Percentiles rank a stretch among this genome's conserved stretches.
Conservation (phyloP, 2,888 invertebrate species). For the Anthrax anthrax region DNA sequence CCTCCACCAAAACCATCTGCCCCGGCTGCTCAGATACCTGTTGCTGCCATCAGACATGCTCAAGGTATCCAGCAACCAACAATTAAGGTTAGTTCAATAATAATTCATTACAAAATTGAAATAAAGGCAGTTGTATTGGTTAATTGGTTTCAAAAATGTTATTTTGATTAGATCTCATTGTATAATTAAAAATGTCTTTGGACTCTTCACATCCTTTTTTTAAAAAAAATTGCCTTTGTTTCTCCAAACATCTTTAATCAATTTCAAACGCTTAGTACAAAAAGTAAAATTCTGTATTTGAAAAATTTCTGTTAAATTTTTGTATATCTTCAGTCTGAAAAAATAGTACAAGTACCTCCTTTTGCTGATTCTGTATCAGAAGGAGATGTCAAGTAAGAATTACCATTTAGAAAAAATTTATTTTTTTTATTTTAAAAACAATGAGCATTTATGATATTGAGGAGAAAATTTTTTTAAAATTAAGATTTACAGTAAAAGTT, state of each 20-base stretch:
- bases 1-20: slow-evolving; percentile 42
- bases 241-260: too few species aligned
- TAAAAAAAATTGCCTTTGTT: too few species aligned
- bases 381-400: slow-evolving; percentile 73
- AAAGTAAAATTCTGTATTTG: too few species aligned
- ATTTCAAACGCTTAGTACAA: too few species aligned
- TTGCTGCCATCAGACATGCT: slow-evolving; percentile 71
- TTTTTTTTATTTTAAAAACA: background rate
- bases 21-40: slow-evolving; percentile 62
- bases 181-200: too few species aligned
- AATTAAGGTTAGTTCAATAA: slow-evolving; percentile 39
- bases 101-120: too few species aligned
- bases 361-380: slow-evolving; percentile 95
- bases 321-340: background rate
- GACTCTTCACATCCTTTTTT: too few species aligned
- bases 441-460: background rate
- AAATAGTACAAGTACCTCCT: slow-evolving; percentile 56
- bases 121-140: too few species aligned
- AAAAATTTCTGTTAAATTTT: background rate
- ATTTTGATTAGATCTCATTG: too few species aligned
- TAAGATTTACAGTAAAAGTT: slow-evolving; percentile 51
- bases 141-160: too few species aligned
- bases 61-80: slow-evolving; percentile 56
- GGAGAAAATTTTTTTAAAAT: background rate
- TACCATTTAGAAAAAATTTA: background rate